Base-by-base conservation (phyloP, 2,797 vertebrate species). In the Crocidura indochinensis region DNA sequence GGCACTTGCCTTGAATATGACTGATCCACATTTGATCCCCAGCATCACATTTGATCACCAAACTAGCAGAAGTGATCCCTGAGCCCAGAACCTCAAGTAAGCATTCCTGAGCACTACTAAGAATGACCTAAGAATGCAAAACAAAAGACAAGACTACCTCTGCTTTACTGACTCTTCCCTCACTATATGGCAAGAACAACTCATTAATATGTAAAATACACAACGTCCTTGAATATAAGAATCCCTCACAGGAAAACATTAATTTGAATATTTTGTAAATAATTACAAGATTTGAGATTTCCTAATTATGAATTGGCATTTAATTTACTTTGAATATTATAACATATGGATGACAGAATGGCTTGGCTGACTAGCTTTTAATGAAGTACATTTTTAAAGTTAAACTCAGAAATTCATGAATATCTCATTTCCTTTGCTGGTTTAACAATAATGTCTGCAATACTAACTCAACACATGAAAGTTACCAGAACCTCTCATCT, bases 331-430 rank as follows among this genome's bases (percentile, higher is more conserved):
- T 38, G 8, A 90, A 91, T n/a, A n/a, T n/a, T n/a, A 68, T 82
- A 14, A 19, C 67, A 60, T n/a, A 69, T 69, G 19, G 31, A 83
- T 26, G 44, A 22, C 73, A 44, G 86, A 68, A 77, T 29, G 31
- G 44, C 46, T 22, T 72, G 12, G 20, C 31, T 86, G 68, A 62
- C 4, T 22, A 20, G 46, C 88, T 15, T 10, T 26, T 65, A 69
- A n/a, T 62, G 76, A 68, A 87, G 9, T 11, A 78, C 22, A 87
- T 82, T 87, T 93, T n/a, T 24, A 81, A 88, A 90, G 89, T 26
- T 26, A 84, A 91, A 86, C 2, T 81, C 76, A 78, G 62, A 38
- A 27, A 11, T 62, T 3, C 10, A 26, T 20, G 38, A 89, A 67
- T 24, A 69, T 24, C 44, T 88, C 14, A n/a, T 56, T 27, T 53